Conservation (phyloP, 2,888 invertebrate species). For the Lasioglossum marginatum region DNA sequence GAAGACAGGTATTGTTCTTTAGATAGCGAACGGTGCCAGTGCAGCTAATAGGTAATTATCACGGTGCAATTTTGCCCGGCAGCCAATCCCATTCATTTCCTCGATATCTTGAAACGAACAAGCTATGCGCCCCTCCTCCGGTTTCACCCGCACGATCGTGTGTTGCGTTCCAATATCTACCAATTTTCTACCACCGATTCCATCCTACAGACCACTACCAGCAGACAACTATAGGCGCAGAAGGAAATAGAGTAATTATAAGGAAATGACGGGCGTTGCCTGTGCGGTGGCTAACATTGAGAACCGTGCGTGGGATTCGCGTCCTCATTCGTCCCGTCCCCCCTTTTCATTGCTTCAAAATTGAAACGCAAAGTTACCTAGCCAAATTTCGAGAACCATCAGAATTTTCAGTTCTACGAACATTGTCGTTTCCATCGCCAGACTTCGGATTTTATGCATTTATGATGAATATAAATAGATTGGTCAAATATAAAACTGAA, state of each 20-base stretch:
- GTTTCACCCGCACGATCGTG: constrained; percentile 62
- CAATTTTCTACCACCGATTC: constrained; percentile 81
- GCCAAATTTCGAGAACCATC: not conserved
- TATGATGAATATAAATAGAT: not conserved
- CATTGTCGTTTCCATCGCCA: not conserved
- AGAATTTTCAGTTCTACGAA: not conserved
- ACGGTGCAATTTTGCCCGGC: constrained; percentile 77
- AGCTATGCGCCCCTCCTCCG: constrained; percentile 47
- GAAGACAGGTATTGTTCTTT: constrained; percentile 61
- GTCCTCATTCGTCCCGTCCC: constrained; percentile 47
- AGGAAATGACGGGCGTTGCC: constrained; percentile 83
- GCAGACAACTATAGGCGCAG: constrained; percentile 69
- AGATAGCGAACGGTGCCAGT: constrained; percentile 63
- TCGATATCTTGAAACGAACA: constrained; percentile 81
- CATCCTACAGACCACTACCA: constrained; percentile 62
- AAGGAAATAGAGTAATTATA: constrained; percentile 83
- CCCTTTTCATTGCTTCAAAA: constrained; percentile 41
- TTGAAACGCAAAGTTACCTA: constrained; percentile 44
- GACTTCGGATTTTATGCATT: not conserved
- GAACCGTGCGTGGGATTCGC: constrained; percentile 64
- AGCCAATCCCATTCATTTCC: constrained; percentile 83
- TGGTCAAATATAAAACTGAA: not conserved
- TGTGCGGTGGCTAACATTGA: constrained; percentile 78
- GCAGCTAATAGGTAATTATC: constrained; percentile 82
- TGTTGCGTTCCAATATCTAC: constrained; percentile 73